Evolutionary conservation across 2,888 invertebrate species (phyloP), one percentile per base, ranked within the genome.

Genomic region (Cephonodes hylas): DNA sequence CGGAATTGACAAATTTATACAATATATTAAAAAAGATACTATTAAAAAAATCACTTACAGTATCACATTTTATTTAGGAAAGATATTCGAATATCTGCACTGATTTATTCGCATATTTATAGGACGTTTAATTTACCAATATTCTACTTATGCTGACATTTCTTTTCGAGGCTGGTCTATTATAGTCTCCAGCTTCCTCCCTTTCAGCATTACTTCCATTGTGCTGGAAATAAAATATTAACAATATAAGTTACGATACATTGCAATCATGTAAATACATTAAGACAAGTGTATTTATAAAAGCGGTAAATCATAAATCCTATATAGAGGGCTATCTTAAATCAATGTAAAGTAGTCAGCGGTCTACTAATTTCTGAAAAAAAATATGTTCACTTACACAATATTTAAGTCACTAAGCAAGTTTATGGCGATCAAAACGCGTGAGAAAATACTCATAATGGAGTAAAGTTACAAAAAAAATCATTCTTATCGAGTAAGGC

Each of bases 151-250:
- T 22, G 10, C 63, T n/a, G 70, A 63, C 58, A 72, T 71, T 44
- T 62, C 46, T 45, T 66, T 64, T 58, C 80, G 76, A 4, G 82
- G 77, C 48, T 77, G 66, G 10, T 81, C 76, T 7, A 73, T 63
- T 1, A 77, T 63, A 0, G 72, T 65, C 62, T 86, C 85, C 13
- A 88, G 63, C 6, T 71, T 77, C 57, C 72, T 70, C 1, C 86
- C 84, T 63, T 76, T 80, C 13, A 88, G 66, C 68, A 84, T 66
- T 3, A 84, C 59, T 22, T 88, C 85, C 79, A 85, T 88, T 7
- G 67, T 70, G 58, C 86, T 87, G 78, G 15, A 80, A 81, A 63
- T n/a, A n/a, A n/a, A n/a, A n/a, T n/a, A n/a, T n/a, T n/a, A n/a
- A n/a, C 59, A 58, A 42, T 3, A 10, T 20, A 46, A 13, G 2